Evolutionary conservation across 64 coral and sea anemone genomes (phyloP), one percentile per base, ranked within the genome.

Genomic region (Astreopora myriophthalma): DNA sequence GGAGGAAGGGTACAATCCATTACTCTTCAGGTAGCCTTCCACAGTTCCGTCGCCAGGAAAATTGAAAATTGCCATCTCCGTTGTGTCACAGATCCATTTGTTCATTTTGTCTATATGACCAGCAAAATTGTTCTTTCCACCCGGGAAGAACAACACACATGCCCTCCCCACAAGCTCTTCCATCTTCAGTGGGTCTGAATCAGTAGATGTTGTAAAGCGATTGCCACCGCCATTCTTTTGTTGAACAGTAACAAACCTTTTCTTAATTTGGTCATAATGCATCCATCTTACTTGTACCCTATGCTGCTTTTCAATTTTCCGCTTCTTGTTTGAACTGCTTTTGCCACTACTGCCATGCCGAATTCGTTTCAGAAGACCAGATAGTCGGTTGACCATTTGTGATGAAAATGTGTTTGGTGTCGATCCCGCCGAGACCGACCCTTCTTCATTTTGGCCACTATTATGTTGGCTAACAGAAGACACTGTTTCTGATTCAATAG

Each of bases 31-130:
- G 66, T 93, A 87, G 64, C 85, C 51, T 16, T 19, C 66, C 30
- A 93, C 73, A 77, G 73, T 87, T 87, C 91, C 91, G 32, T 60
- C 74, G 16, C 70, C 8, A 22, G 73, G 36, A 74, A 93, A 93
- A 52, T 79, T 74, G 73, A 78, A 79, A 31, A 80, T 76, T 67
- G 60, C 61, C 31, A 20, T 34, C 70, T 63, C 48, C 5, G 48
- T 79, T 77, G 27, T 46, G 57, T 87, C 57, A 35, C 52, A 79
- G 34, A 93, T 46, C 38, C 23, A 38, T 39, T 17, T 55, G 49
- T 28, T 33, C 78, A 84, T 91, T 29, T 71, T 34, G 13, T 91
- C 62, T 74, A 84, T 61, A 36, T 33, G 63, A 84, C 89, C 89
- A 73, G 77, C 67, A 71, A 91, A 91, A 70, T 82, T 31, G 73